phyloP scores from a whole-genome alignment of 1,140 invertebrate species.

The Trichonephila clavipes region DNA sequence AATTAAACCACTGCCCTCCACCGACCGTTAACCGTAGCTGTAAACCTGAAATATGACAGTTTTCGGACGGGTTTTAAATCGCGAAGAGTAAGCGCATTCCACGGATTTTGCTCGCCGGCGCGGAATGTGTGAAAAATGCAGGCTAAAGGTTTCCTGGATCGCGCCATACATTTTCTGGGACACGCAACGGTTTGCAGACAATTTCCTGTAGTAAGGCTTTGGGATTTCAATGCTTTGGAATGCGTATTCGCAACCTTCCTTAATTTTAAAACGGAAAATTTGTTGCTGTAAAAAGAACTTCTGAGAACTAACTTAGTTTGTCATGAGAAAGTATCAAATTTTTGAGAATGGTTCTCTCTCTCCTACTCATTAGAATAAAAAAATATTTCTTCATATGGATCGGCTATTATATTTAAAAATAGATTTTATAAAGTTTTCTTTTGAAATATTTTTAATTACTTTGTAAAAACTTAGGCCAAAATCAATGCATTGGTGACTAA shows the following conservation, averaged over 20 bases:
- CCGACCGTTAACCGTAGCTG: background rate
- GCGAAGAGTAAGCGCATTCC: slow-evolving; percentile 11
- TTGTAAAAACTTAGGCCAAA: too few relatives aligned
- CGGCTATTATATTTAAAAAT: too few relatives aligned
- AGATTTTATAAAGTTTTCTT: too few relatives aligned
- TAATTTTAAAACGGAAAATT: background rate
- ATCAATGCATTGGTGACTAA: too few relatives aligned
- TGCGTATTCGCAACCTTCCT: background rate
- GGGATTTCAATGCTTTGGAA: background rate
- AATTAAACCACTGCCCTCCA: background rate
- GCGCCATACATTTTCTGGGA: background rate
- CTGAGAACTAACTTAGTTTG: too few relatives aligned
- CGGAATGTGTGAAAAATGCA: slow-evolving; percentile 24
- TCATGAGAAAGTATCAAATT: too few relatives aligned
- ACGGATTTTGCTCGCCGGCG: background rate
- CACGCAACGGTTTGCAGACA: background rate
- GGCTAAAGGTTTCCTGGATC: background rate
- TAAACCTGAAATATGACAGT: slow-evolving; percentile 5
- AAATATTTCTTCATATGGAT: too few relatives aligned
- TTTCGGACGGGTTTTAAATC: slow-evolving; percentile 4
- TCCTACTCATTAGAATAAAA: too few relatives aligned
- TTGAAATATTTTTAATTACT: too few relatives aligned
- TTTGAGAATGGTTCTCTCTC: too few relatives aligned
- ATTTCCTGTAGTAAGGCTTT: background rate
- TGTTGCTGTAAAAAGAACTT: too few relatives aligned